Evolutionary conservation across 2,797 vertebrate genomes (phyloP), one percentile per base, ranked within the genome.

Genomic region (Otolemur crassicaudatus): DNA sequence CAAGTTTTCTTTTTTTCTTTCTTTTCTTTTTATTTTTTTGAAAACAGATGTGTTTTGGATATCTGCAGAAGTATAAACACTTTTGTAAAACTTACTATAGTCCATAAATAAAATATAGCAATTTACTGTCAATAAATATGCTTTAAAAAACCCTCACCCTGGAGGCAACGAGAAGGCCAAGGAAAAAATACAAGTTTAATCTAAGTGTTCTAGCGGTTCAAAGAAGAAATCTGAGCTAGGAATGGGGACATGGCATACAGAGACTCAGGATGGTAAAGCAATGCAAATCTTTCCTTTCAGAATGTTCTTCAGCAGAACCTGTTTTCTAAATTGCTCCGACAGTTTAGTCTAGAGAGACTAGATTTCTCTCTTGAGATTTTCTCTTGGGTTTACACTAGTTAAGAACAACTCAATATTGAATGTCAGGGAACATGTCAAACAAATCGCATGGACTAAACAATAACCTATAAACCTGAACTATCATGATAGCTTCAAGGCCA

Each of bases 31-130:
- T 40, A 84, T 94, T 94, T 53, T 53, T 53, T 53, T 53, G 14
- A 4, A 95, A 90, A 72, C 90, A 95, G 70, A 73, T 79, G 63
- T 82, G 89, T 97, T 97, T 97, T 95, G 94, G 94, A 94, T 91
- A 94, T 96, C 73, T 88, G 90, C 67, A 91, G 46, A 90, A 96
- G 67, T 70, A 92, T 93, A 97, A 98, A 98, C 95, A 93, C 3
- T 61, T 75, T 34, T 88, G 53, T 70, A 79, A 97, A 95, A 73
- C 63, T 92, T 98, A 97, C 95, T 97, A 96, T 58, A 96, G 61
- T 49, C 80, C 91, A 88, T 84, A 98, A 97, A 98, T 88, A 88
- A 97, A 98, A 75, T 5, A 75, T 95, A 89, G n/a, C 61, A 79
- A 23, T 49, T 90, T 89, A 90, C 76, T 76, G 96, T 96, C 96